phyloP scores from a whole-genome alignment of 2,113 vertebrate species.

The Conger conger region DNA sequence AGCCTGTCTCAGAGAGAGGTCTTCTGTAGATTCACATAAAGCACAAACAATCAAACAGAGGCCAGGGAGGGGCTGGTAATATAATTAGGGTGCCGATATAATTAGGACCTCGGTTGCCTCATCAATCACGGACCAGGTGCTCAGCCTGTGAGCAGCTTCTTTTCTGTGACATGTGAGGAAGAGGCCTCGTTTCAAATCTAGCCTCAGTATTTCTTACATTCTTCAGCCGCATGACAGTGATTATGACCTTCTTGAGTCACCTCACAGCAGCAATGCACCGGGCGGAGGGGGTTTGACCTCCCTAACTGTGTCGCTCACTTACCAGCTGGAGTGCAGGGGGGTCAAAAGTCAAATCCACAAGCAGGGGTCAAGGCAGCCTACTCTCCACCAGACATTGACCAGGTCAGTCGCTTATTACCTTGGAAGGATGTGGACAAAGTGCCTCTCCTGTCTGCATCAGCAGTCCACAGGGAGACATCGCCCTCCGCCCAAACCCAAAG shows the following conservation, averaged over 20 bases:
- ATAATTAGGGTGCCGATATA: background rate
- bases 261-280: background rate
- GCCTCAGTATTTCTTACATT: background rate
- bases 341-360: conserved; percentile 56
- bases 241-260: background rate
- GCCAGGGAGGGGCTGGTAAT: background rate
- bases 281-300: conserved; percentile 52
- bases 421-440: conserved; percentile 14
- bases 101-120: background rate
- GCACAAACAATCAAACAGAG: background rate
- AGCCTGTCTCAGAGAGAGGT: background rate
- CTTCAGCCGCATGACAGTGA: background rate
- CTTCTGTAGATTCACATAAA: background rate
- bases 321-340: conserved; percentile 49
- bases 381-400: conserved; percentile 42
- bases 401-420: conserved; percentile 5
- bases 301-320: conserved; percentile 45
- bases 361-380: conserved; percentile 50
- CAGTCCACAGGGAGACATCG: conserved; percentile 20
- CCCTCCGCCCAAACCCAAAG: conserved; percentile 30
- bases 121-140: conserved; percentile 1
- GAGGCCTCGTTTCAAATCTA: background rate
- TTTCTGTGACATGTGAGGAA: background rate
- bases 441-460: conserved; percentile 25
- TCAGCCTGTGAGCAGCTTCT: background rate